phyloP scores from a whole-genome alignment of 2,797 vertebrate species.

The Oreonectes daqikongensis region DNA sequence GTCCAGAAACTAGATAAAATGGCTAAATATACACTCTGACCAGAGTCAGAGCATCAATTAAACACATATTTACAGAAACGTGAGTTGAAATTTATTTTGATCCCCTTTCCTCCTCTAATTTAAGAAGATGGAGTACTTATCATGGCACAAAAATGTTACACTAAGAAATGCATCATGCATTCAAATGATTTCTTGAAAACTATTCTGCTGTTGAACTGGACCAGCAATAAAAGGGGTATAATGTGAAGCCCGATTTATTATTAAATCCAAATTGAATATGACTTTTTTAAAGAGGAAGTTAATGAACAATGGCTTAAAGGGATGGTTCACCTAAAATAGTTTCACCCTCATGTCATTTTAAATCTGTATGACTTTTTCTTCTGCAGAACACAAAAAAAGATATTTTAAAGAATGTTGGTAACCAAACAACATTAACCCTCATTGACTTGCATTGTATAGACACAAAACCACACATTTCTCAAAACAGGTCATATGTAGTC shows the following conservation, averaged over 20 bases:
- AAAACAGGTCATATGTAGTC: too few species aligned
- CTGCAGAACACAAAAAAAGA: too few species aligned
- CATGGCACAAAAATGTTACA: constrained; percentile 27
- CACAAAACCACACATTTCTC: too few species aligned
- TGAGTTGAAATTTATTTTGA: constrained; percentile 36
- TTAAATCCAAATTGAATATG: neutral
- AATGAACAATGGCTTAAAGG: neutral
- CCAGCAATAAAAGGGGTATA: neutral
- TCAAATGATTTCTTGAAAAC: neutral
- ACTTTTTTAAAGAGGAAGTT: neutral
- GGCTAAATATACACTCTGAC: constrained; percentile 30
- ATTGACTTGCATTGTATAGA: too few species aligned
- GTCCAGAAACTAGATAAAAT: constrained; percentile 1
- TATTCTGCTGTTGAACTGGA: neutral
- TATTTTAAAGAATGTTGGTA: too few species aligned
- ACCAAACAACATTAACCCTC: too few species aligned
- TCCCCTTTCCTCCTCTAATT: neutral
- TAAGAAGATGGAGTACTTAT: constrained; percentile 17
- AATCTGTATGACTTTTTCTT: too few species aligned
- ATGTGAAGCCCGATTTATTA: neutral
- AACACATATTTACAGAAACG: constrained; percentile 27
- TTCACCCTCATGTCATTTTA: too few species aligned
- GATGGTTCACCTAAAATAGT: too few species aligned
- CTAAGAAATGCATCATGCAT: neutral
- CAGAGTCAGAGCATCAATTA: neutral